A percentile compares a stretch with the other conserved stretches of the same genome.
phyloP scores from a whole-genome alignment of 1,140 invertebrate species.

The Drosophila bifasciata region DNA sequence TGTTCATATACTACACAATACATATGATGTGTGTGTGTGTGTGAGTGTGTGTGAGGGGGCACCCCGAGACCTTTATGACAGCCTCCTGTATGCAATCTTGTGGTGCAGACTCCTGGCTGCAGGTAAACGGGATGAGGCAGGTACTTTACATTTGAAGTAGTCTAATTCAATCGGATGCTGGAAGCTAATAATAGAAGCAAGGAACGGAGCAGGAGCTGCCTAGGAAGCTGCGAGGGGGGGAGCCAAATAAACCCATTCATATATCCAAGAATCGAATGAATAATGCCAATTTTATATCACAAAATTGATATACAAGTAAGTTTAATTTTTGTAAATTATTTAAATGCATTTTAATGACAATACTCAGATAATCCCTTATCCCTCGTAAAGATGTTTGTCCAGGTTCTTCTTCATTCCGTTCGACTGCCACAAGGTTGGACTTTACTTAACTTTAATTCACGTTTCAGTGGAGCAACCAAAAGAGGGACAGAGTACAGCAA shows the following conservation, averaged over 20 bases:
- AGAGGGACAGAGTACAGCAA: constrained; percentile 7
- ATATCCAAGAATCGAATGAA: background rate
- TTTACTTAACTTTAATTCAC: constrained; percentile 45
- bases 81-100: background rate
- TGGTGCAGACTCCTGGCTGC: background rate
- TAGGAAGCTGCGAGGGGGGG: no score
- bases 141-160: constrained; percentile 5
- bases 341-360: no score
- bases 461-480: constrained; percentile 9
- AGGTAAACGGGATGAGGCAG: background rate
- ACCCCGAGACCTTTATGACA: constrained; percentile 1
- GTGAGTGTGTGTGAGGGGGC: background rate
- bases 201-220: no score
- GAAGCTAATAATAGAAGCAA: background rate
- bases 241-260: no score
- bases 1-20: background rate
- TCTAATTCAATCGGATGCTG: constrained; percentile 10
- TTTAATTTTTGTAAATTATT: no score
- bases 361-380: no score
- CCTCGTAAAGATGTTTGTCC: no score
- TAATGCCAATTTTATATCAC: background rate
- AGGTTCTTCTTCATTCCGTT: background rate
- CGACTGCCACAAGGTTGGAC: background rate
- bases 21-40: background rate
- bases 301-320: no score